These are phyloP conservation scores for Aphaenogaster ashmeadi DNA, from an alignment of 1,140 invertebrate species.

Conservation along the genomic window DNA sequence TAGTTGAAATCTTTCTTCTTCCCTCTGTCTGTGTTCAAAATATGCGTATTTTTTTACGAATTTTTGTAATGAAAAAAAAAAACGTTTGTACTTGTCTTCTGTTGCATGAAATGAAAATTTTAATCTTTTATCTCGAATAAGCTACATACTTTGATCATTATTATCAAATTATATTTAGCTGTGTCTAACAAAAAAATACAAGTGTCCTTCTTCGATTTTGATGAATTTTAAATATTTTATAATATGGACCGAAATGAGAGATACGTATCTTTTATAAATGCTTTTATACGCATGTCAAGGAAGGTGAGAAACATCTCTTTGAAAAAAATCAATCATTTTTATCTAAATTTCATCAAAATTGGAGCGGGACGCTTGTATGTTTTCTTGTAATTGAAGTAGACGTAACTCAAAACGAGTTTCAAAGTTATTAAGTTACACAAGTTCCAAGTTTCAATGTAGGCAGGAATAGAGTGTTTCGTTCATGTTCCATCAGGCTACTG, in stretches of 20 bases:
- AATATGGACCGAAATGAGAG: no score
- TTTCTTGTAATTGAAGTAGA: background rate
- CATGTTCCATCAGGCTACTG: constrained; percentile 88
- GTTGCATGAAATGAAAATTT: background rate
- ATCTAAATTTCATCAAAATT: background rate
- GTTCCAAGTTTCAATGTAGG: background rate
- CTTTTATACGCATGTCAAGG: background rate
- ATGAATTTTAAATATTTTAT: background rate
- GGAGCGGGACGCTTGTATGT: background rate
- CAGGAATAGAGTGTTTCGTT: background rate
- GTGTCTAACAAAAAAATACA: background rate
- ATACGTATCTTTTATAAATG: background rate
- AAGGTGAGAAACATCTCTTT: background rate
- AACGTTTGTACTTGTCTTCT: constrained; percentile 1
- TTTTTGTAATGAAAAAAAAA: background rate
- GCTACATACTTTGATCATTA: background rate
- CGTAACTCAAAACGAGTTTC: background rate
- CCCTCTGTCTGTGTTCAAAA: background rate
- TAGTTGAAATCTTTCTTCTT: background rate
- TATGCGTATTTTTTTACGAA: background rate
- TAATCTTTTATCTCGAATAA: background rate
- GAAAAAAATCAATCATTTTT: background rate
- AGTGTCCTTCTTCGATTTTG: background rate
- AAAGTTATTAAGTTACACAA: background rate
- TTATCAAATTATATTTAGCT: background rate